Evolutionary conservation across 1,140 invertebrate species (phyloP).

Genomic region (Manduca sexta): DNA sequence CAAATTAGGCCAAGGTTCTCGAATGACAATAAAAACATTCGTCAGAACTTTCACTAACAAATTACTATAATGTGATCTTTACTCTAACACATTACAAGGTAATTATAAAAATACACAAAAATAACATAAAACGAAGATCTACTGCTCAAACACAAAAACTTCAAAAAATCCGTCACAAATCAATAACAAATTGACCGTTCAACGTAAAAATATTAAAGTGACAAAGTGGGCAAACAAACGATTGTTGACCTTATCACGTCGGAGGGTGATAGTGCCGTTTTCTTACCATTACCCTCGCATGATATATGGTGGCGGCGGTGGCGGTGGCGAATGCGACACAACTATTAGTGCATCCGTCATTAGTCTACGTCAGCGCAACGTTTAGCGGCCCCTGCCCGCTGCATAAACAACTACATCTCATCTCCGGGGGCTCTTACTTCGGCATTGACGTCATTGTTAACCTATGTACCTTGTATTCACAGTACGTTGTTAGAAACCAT

Average conservation of each 20-base stretch:
- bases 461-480: not conserved
- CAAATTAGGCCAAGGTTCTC: too few species aligned
- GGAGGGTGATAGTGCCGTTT: conserved; percentile 56
- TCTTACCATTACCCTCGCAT: conserved; percentile 63
- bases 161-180: too few species aligned
- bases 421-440: conserved; percentile 17
- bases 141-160: too few species aligned
- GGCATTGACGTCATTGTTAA: not conserved
- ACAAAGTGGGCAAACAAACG: conserved; percentile 19
- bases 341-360: conserved; percentile 72
- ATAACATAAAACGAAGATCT: too few species aligned
- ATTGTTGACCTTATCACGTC: conserved; percentile 55
- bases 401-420: conserved; percentile 46
- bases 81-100: too few species aligned
- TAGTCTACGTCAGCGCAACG: conserved; percentile 64
- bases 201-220: not conserved
- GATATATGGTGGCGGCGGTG: conserved; percentile 52
- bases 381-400: conserved; percentile 36
- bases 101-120: too few species aligned
- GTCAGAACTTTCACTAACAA: too few species aligned
- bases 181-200: conserved; percentile 31
- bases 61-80: too few species aligned
- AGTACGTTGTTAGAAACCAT: too few species aligned
- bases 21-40: too few species aligned
- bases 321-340: conserved; percentile 50